Base-by-base conservation (phyloP, 2,797 vertebrate genomes). In the Pelochelys cantorii region DNA sequence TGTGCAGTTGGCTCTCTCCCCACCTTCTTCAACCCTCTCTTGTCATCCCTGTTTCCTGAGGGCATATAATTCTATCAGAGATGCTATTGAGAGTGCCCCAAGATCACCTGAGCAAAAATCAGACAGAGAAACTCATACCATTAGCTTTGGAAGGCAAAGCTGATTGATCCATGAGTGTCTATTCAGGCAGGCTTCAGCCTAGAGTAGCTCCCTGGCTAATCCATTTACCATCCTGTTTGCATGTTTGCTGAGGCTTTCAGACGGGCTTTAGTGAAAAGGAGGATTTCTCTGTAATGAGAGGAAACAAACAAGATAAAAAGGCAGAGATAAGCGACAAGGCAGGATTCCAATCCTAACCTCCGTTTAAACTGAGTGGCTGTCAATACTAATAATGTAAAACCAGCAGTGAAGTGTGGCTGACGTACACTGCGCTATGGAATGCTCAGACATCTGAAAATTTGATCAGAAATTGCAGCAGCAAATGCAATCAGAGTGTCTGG, bases 281-380 rank as follows among this genome's bases (percentile, higher is more conserved):
- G 83, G 88, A 87, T 95, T 97, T 97, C 84, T 93, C 84, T 6
- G 0, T 93, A 96, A 95, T 93, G 85, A 95, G 85, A 27, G 42
- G 91, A 94, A 97, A 93, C 89, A 96, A 97, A 95, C 56, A 95
- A 97, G 95, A 97, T 96, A 95, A 96, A 96, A 94, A 96, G 89
- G 80, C 89, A 96, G 80, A 93, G 93, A 95, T 96, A 96, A 97
- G 96, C 80, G 92, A 95, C 86, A 79, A 94, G 95, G 90, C 88
- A 92, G 94, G 91, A 93, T 97, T 97, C 96, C 96, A 97, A 68
- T 95, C 86, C 91, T 96, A 94, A 96, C 95, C 81, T 92, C 83
- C 20, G 7, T 96, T 97, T 97, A 96, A 97, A 95, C 81, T 48
- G 96, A 95, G 83, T 88, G 90, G 68, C 84, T 95, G 95, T 97